Conservation (phyloP, 2,888 invertebrate genomes). For the Napeogenes sylphis region DNA sequence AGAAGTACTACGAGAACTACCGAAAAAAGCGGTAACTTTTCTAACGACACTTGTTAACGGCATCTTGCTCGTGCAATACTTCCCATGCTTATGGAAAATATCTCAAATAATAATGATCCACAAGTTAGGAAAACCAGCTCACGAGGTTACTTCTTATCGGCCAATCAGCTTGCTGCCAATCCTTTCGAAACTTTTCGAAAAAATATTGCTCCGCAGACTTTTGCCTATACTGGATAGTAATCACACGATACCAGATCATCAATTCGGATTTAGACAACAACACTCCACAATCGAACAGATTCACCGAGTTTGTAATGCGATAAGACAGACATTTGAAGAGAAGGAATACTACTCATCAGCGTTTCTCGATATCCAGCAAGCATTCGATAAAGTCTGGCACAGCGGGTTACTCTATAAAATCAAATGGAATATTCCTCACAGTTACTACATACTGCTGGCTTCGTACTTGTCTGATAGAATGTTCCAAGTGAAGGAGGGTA, state of each 20-base stretch:
- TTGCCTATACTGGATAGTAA: background rate
- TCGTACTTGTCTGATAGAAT: too few species aligned
- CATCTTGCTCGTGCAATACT: too few species aligned
- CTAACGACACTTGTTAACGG: too few species aligned
- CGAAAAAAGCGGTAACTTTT: too few species aligned
- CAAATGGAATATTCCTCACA: too few species aligned
- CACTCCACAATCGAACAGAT: background rate
- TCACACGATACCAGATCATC: background rate
- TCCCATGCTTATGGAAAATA: background rate
- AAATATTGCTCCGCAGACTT: constrained; percentile 15
- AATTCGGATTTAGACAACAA: background rate
- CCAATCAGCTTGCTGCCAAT: background rate
- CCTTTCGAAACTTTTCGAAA: background rate
- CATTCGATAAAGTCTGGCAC: too few species aligned
- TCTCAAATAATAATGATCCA: constrained; percentile 29
- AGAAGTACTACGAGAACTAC: too few species aligned
- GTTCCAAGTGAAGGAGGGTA: too few species aligned
- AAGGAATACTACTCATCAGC: background rate
- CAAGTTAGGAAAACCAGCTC: background rate
- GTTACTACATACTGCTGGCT: too few species aligned
- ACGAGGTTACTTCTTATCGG: background rate
- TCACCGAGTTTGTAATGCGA: background rate
- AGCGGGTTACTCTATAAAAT: too few species aligned
- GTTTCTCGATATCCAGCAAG: background rate
- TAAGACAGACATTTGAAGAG: background rate